Conservation (phyloP, 2,113 vertebrate genomes). For the Murina feae region DNA sequence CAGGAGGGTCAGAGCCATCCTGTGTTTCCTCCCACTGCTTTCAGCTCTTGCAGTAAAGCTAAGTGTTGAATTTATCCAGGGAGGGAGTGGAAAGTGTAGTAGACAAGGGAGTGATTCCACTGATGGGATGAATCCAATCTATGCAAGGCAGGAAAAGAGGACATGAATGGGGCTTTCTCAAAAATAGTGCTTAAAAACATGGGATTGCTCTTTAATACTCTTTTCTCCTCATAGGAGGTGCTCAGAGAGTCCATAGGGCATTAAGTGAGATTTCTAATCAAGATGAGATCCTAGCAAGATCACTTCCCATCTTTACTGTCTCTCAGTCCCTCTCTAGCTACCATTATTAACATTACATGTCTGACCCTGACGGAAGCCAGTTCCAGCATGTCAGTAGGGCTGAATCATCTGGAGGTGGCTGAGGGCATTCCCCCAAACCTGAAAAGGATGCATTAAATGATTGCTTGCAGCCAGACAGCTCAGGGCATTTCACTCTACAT, state of each 20-base stretch:
- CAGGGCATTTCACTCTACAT: too few species aligned
- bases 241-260: not conserved
- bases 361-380: too few species aligned
- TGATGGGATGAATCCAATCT: not conserved
- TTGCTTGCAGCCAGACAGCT: too few species aligned
- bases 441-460: too few species aligned
- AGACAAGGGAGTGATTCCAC: slow-evolving; percentile 11
- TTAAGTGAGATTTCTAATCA: slow-evolving; percentile 19
- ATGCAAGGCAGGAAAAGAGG: slow-evolving; percentile 14
- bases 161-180: not conserved
- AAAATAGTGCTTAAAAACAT: slow-evolving; percentile 9
- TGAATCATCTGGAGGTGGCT: too few species aligned
- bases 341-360: not conserved
- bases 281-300: not conserved
- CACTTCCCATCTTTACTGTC: not conserved
- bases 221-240: slow-evolving; percentile 5
- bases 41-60: not conserved
- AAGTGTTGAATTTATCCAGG: not conserved
- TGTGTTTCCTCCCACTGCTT: not conserved
- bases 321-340: not conserved
- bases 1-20: not conserved
- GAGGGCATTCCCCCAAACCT: too few species aligned
- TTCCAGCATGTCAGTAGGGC: too few species aligned
- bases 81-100: not conserved
- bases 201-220: not conserved